Conservation (phyloP, 2,113 vertebrate genomes). For the Psettodes erumei region DNA sequence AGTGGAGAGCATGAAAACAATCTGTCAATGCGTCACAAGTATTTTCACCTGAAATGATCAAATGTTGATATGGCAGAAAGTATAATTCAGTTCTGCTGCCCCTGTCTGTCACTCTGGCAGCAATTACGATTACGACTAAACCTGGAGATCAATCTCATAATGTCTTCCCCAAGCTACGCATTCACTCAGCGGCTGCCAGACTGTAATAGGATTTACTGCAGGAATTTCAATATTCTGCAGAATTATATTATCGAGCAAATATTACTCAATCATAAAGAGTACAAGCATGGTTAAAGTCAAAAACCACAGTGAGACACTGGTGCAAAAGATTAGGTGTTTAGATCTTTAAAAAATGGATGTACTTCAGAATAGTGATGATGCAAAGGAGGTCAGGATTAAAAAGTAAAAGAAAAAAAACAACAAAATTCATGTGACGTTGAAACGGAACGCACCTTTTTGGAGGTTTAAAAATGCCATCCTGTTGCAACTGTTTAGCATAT, state of each 20-base stretch:
- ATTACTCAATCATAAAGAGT: not conserved
- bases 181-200: constrained; percentile 46
- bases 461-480: too few species aligned
- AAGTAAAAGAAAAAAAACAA: too few species aligned
- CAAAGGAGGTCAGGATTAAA: too few species aligned
- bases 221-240: constrained; percentile 23
- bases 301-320: not conserved
- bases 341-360: not conserved
- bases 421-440: too few species aligned
- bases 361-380: too few species aligned
- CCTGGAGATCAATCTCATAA: constrained; percentile 49
- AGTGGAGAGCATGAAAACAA: constrained; percentile 54
- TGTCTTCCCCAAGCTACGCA: constrained; percentile 29
- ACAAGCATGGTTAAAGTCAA: not conserved
- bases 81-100: constrained; percentile 20
- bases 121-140: constrained; percentile 58
- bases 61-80: constrained; percentile 46
- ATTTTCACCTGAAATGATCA: constrained; percentile 65
- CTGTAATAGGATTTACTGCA: constrained; percentile 35
- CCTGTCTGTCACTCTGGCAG: constrained; percentile 31
- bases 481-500: not conserved
- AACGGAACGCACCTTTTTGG: too few species aligned
- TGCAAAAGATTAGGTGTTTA: not conserved
- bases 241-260: constrained; percentile 27
- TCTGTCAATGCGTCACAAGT: constrained; percentile 34